A percentile compares a stretch with the other conserved stretches of the same genome.
phyloP scores from a whole-genome alignment of 2,797 vertebrate species.

The Gallinago stenura region DNA sequence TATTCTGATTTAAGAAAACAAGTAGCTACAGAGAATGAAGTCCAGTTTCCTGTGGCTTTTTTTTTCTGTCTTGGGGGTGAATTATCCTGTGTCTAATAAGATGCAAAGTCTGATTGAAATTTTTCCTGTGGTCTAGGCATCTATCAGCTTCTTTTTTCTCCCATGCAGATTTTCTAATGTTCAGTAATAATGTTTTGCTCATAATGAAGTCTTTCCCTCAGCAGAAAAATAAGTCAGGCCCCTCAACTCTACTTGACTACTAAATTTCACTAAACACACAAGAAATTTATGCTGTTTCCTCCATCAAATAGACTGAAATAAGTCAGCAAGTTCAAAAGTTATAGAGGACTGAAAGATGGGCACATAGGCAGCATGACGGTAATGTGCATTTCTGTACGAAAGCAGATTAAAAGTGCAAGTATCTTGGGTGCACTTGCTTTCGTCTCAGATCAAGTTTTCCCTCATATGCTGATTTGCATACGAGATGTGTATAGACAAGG shows the following conservation, averaged over 20 bases:
- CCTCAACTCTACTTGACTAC: background rate
- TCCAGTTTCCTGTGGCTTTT: slow-evolving; percentile 23
- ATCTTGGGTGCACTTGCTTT: background rate
- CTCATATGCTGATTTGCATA: background rate
- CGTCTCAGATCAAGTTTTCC: background rate
- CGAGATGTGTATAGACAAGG: background rate
- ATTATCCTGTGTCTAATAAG: background rate
- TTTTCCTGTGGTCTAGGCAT: background rate
- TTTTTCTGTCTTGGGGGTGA: slow-evolving; percentile 10
- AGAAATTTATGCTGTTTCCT: background rate
- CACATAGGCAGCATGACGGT: background rate
- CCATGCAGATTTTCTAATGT: background rate
- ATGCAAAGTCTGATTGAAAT: background rate
- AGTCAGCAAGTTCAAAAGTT: background rate
- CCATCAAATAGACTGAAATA: background rate
- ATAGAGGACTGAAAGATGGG: background rate
- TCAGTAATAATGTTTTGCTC: background rate
- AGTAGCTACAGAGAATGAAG: slow-evolving; percentile 20
- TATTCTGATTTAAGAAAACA: slow-evolving; percentile 33
- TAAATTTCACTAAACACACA: background rate
- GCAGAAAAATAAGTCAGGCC: background rate
- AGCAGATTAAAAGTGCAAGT: background rate
- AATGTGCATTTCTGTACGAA: background rate
- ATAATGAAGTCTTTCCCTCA: background rate
- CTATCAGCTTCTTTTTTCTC: background rate